Evolutionary conservation across 2,797 vertebrate genomes (phyloP), one percentile per base, ranked within the genome.

Genomic region (Calcarius lapponicus): DNA sequence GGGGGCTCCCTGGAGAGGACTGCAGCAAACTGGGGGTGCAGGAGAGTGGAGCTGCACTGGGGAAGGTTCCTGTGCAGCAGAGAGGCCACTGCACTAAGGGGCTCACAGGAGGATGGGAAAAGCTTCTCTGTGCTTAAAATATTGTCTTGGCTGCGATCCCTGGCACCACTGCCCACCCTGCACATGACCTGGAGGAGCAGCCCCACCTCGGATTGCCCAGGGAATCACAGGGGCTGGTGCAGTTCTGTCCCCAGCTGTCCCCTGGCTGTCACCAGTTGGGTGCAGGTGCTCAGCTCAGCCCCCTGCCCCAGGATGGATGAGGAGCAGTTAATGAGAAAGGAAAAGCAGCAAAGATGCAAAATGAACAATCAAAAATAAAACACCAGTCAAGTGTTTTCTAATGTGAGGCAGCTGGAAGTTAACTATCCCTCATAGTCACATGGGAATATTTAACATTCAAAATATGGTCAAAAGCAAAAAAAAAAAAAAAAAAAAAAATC

Each of bases 321-420:
- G 51, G 10, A 86, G 66, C 76, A 93, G 51, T 58, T 91, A 84
- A 79, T 40, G 51, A 80, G 76, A 80, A 90, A 83, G 69, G 56
- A 83, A 93, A 92, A 86, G 53, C 34, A 43, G 40, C 65, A 81
- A 21, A 4, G 32, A 91, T 56, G 40, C 64, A 84, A 90, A 94
- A 92, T 60, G 75, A 90, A 79, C 17, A 48, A 88, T 36, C 24
- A 26, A 86, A 92, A 88, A 47, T 66, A 84, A 90, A 92, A 53
- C 40, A 50, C 24, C 1, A 6, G 79, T 69, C 87, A 86, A 91
- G 32, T 56, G 50, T 67, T 86, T 87, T 80, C 54, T 66, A 80
- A 70, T 50, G 65, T 1, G 3, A 92, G 60, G 65, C 70, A 86
- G 62, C 60, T 86, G 60, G 75, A 92, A 92, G 86, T 85, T 61